A percentile compares a stretch with the other conserved stretches of the same genome.
Evolutionary conservation across 2,113 vertebrate genomes (phyloP).

Genomic region (Mesitornis unicolor): DNA sequence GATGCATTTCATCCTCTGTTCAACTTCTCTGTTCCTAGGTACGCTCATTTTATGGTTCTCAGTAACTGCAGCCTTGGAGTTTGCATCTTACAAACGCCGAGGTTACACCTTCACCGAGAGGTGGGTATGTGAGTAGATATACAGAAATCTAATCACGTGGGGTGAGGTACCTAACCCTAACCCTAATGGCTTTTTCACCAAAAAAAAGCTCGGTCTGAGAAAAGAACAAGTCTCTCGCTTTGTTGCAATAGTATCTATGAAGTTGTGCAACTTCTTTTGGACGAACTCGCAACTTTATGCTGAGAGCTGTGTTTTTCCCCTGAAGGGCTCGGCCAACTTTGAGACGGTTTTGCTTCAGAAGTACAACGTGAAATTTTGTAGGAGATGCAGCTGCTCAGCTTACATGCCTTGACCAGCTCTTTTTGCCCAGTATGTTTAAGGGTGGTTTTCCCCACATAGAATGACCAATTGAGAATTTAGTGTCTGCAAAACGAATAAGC

Average conservation of each 20-base stretch:
- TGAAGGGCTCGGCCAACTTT: background rate
- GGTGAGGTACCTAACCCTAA: no score
- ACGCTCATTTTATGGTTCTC: background rate
- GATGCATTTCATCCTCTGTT: background rate
- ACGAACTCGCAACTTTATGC: background rate
- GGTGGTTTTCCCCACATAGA: background rate
- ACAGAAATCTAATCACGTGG: background rate
- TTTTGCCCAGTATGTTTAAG: background rate
- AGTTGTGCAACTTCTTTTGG: background rate
- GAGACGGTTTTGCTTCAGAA: background rate
- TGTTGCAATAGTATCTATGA: background rate
- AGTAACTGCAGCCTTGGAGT: background rate
- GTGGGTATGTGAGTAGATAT: background rate
- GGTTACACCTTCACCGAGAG: background rate
- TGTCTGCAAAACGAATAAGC: background rate
- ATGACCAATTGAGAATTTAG: background rate
- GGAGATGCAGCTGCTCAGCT: background rate
- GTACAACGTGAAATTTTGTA: background rate
- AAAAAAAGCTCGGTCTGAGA: background rate
- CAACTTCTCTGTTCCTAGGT: rapidly evolving
- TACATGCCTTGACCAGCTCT: rapidly evolving
- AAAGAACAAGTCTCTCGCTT: background rate
- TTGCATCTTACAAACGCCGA: background rate
- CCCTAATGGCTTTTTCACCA: no score
- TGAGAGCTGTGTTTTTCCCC: background rate